Conservation (phyloP, 2,113 vertebrate species). For the Oreocharis arfaki region DNA sequence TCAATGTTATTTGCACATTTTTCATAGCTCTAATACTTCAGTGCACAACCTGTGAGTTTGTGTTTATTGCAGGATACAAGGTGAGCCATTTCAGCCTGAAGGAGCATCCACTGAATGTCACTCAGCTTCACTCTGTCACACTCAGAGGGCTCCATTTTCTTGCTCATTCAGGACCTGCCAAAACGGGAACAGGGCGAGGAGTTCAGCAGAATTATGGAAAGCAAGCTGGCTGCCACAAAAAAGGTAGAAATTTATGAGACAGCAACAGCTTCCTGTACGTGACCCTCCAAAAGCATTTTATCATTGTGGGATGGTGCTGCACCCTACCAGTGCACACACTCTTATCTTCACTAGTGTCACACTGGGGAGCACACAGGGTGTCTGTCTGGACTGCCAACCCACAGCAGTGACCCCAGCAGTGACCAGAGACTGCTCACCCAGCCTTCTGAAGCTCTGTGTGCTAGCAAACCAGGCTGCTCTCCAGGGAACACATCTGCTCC, state of each 20-base stretch:
- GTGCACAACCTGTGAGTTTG: neutral
- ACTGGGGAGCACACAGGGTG: rapidly evolving
- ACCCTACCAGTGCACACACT: neutral
- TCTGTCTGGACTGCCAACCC: neutral
- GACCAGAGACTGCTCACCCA: neutral
- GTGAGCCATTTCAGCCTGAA: neutral
- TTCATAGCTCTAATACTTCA: neutral
- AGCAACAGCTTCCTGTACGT: neutral
- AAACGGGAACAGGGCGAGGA: neutral
- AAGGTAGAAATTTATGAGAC: neutral
- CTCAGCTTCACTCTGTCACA: neutral
- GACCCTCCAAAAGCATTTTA: neutral
- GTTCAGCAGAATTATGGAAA: neutral
- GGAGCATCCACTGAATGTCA: neutral
- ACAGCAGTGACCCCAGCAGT: neutral
- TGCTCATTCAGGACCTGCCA: neutral
- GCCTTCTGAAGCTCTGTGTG: rapidly evolving
- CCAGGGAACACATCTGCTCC: neutral
- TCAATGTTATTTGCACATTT: neutral
- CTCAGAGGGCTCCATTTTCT: neutral
- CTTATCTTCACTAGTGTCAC: neutral
- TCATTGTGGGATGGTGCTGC: neutral
- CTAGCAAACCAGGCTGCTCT: neutral
- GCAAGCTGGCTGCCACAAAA: neutral
- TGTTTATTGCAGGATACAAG: neutral